phyloP scores from a whole-genome alignment of 30 jellyfish, hydroid and myxozoan species.

The Sanderia malayensis region DNA sequence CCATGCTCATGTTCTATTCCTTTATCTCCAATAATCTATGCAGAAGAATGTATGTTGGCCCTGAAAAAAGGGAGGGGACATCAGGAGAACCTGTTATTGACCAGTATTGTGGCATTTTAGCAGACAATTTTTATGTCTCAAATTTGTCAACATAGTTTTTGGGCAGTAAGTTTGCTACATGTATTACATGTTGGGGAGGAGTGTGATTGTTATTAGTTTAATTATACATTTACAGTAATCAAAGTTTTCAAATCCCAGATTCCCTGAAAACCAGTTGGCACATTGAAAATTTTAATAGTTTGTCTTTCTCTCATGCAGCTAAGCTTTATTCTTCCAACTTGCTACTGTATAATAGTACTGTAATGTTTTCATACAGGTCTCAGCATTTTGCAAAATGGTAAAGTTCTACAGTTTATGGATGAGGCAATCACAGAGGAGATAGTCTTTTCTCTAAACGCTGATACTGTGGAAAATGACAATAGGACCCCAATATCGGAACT shows the following conservation, averaged over 20 bases:
- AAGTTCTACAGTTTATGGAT: constrained; percentile 33
- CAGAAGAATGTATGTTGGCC: not conserved
- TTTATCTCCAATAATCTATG: not conserved
- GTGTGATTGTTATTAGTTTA: not conserved
- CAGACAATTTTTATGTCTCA: not conserved
- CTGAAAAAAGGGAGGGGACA: not conserved
- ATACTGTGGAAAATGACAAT: constrained; percentile 1
- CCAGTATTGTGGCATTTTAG: not conserved
- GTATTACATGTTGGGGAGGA: not conserved
- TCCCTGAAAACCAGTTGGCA: constrained; percentile 5
- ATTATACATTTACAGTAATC: not conserved
- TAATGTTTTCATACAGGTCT: constrained; percentile 21
- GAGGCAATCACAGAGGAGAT: constrained; percentile 23
- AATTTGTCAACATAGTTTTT: not conserved
- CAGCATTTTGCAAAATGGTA: constrained; percentile 45
- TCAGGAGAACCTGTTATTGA: not conserved
- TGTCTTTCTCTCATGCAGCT: not conserved
- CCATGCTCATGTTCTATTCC: not conserved
- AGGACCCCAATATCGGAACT: constrained; percentile 10
- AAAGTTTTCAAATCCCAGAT: not conserved
- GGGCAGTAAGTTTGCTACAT: not conserved
- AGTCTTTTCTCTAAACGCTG: constrained; percentile 10
- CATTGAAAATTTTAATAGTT: not conserved
- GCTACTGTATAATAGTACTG: not conserved
- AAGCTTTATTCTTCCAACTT: not conserved